phyloP scores from a whole-genome alignment of 2,888 invertebrate species.

The Chalcosyrphus nemorum region DNA sequence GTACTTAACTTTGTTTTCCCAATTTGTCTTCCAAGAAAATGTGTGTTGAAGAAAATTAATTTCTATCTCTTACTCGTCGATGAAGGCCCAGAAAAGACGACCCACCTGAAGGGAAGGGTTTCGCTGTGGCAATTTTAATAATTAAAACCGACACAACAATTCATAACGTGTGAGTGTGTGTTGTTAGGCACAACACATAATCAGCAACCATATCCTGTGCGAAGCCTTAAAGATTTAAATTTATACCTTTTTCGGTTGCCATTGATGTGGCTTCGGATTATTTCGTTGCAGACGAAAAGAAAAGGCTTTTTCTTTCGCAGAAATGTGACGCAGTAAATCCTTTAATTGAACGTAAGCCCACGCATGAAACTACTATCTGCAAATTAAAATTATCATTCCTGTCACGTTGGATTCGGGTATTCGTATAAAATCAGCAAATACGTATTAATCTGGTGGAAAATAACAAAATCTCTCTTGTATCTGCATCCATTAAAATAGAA shows the following conservation, averaged over 20 bases:
- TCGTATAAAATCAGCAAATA: neutral
- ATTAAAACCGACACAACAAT: slow-evolving; percentile 8
- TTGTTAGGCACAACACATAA: neutral
- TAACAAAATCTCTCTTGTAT: neutral
- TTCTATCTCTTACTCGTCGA: neutral
- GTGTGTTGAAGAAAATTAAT: neutral
- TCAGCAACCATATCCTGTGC: neutral
- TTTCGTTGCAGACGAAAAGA: neutral
- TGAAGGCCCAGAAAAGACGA: too few relatives aligned
- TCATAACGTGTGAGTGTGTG: neutral
- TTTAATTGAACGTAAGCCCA: neutral
- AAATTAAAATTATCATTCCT: neutral
- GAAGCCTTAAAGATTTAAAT: neutral
- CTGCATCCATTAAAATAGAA: slow-evolving; percentile 3
- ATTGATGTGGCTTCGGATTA: neutral
- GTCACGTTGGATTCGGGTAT: neutral
- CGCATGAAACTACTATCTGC: neutral
- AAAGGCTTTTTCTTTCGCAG: neutral
- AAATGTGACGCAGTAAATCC: neutral
- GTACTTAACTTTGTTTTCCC: neutral
- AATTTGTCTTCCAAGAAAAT: neutral
- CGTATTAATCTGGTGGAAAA: neutral
- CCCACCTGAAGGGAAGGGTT: neutral
- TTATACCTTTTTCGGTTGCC: neutral
- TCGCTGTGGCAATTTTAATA: neutral